phyloP scores from a whole-genome alignment of 2,888 invertebrate species.

The Drosophila hamatofila region DNA sequence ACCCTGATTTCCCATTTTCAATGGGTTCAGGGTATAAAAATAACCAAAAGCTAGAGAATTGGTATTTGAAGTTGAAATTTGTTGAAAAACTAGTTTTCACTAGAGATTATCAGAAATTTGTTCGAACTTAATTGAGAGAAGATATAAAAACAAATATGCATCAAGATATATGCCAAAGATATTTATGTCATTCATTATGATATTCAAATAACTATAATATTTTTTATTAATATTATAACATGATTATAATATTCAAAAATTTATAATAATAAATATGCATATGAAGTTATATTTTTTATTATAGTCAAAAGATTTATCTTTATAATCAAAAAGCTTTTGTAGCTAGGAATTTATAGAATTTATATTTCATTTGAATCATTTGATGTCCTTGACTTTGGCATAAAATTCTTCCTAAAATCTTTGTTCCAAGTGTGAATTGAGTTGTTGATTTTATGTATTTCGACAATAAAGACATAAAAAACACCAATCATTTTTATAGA shows the following conservation, averaged over 20 bases:
- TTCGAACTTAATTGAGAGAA: background rate
- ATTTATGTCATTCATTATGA: background rate
- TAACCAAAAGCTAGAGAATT: conserved; percentile 23
- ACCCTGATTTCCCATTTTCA: too few species aligned
- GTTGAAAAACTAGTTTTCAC: conserved; percentile 38
- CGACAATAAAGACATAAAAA: conserved; percentile 1
- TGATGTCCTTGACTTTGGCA: background rate
- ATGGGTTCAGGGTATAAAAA: too few species aligned
- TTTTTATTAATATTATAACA: background rate
- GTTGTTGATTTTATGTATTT: background rate
- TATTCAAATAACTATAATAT: background rate
- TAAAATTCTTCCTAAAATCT: background rate
- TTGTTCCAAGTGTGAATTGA: conserved; percentile 2
- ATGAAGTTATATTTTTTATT: background rate
- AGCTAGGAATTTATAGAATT: background rate
- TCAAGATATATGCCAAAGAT: background rate
- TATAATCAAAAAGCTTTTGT: too few species aligned
- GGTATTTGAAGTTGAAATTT: conserved; percentile 7
- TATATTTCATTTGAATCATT: background rate
- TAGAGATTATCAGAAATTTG: conserved; percentile 16
- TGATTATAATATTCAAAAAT: background rate
- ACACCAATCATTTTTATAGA: background rate
- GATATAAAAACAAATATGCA: background rate
- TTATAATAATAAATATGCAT: background rate
- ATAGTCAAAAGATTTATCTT: background rate